A percentile compares a stretch with the other conserved stretches of the same genome.
Evolutionary conservation across 2,797 vertebrate genomes (phyloP).

Genomic region (Graptemys geographica): DNA sequence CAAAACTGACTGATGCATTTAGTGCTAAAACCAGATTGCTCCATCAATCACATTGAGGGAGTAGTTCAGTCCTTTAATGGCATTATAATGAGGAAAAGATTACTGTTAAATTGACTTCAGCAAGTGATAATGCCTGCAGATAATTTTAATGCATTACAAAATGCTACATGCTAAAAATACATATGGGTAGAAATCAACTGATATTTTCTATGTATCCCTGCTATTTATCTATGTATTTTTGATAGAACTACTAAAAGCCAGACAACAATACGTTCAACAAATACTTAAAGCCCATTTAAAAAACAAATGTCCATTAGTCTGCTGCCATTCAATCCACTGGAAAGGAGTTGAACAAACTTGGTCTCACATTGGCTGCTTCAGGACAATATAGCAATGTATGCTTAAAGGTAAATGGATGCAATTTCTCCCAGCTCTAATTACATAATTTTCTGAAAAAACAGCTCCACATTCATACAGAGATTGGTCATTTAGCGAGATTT

Average conservation of each 20-base stretch:
- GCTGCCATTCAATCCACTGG: background rate
- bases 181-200: slow-evolving; percentile 24
- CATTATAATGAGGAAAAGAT: slow-evolving; percentile 67
- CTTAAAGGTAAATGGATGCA: background rate
- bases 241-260: background rate
- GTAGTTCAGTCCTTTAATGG: slow-evolving; percentile 57
- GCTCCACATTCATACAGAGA: background rate
- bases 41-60: slow-evolving; percentile 57
- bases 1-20: background rate
- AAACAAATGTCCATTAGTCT: background rate
- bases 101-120: slow-evolving; percentile 56
- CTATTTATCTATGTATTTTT: background rate
- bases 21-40: slow-evolving; percentile 44
- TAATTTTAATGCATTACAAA: slow-evolving; percentile 59
- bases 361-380: background rate
- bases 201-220: slow-evolving; percentile 36
- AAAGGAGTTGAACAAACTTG: background rate
- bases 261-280: background rate
- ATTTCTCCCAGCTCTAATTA: background rate
- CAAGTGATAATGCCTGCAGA: slow-evolving; percentile 45
- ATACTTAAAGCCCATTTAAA: background rate
- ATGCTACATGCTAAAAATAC: slow-evolving; percentile 43
- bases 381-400: background rate
- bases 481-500: background rate
- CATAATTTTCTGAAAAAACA: background rate